phyloP scores from a whole-genome alignment of 2,113 vertebrate genomes.

The Neogale vison region DNA sequence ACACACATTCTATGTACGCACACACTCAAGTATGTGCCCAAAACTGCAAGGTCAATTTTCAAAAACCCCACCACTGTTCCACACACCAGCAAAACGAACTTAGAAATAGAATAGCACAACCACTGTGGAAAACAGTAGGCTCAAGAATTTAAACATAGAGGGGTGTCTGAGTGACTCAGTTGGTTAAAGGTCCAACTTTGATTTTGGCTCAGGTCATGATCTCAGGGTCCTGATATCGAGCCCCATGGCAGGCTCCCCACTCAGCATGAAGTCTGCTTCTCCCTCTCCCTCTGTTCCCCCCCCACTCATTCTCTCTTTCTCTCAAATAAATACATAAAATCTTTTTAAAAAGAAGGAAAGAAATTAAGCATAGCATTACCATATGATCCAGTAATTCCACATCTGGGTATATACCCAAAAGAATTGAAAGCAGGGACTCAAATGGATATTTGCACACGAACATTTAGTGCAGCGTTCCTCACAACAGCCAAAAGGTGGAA shows the following conservation, averaged over 20 bases:
- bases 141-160: not conserved
- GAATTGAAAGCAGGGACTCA: not conserved
- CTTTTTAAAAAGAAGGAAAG: not conserved
- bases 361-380: not conserved
- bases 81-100: not conserved
- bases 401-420: not conserved
- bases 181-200: not conserved
- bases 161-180: not conserved
- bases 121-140: not conserved
- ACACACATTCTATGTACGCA: not conserved
- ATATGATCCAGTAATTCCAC: not conserved
- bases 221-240: not conserved
- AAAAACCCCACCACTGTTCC: not conserved
- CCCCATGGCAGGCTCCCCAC: not conserved
- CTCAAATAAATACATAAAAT: not conserved
- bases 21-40: not conserved
- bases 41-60: not conserved
- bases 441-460: not conserved
- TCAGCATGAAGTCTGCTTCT: not conserved
- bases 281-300: not conserved
- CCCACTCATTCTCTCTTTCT: not conserved
- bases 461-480: not conserved
- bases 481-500: not conserved
- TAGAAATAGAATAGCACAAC: not conserved
- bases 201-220: not conserved